A percentile compares a stretch with the other conserved stretches of the same genome.
These are phyloP conservation scores for Limnephilus rhombicus DNA, from an alignment of 2,888 invertebrate species.

Conservation along the genomic window DNA sequence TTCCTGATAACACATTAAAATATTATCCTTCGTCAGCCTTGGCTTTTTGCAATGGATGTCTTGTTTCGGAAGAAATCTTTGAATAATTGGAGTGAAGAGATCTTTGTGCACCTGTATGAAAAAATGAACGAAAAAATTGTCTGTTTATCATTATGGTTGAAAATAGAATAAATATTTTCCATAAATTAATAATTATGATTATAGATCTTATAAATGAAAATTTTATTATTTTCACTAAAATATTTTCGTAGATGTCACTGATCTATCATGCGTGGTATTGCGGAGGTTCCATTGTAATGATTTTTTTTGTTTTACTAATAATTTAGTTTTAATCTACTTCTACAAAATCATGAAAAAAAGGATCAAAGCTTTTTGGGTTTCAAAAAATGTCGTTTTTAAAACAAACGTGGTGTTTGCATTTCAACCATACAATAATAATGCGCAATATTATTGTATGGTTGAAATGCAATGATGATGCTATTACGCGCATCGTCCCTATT, in stretches of 20 bases:
- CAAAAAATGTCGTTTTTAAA: not conserved
- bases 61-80: constrained; percentile 76
- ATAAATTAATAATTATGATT: not conserved
- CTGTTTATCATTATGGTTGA: not conserved
- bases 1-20: constrained; percentile 60
- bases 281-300: not conserved
- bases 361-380: not conserved
- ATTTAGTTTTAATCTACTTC: not conserved
- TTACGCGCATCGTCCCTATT: too few relatives aligned
- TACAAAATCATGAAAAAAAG: not conserved
- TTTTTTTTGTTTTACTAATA: not conserved
- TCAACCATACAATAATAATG: not conserved
- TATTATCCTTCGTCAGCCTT: constrained; percentile 63
- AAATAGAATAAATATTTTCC: not conserved
- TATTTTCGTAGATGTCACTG: not conserved
- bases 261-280: not conserved
- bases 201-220: not conserved
- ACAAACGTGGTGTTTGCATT: not conserved
- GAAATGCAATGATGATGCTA: not conserved
- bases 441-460: too few relatives aligned
- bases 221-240: not conserved
- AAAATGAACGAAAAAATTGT: not conserved
- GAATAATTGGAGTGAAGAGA: constrained; percentile 81
- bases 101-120: constrained; percentile 76
- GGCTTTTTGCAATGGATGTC: constrained; percentile 70